Evolutionary conservation across 37 sponge, comb jelly and placozoan species (phyloP).

Genomic region (Hormiphora californensis): DNA sequence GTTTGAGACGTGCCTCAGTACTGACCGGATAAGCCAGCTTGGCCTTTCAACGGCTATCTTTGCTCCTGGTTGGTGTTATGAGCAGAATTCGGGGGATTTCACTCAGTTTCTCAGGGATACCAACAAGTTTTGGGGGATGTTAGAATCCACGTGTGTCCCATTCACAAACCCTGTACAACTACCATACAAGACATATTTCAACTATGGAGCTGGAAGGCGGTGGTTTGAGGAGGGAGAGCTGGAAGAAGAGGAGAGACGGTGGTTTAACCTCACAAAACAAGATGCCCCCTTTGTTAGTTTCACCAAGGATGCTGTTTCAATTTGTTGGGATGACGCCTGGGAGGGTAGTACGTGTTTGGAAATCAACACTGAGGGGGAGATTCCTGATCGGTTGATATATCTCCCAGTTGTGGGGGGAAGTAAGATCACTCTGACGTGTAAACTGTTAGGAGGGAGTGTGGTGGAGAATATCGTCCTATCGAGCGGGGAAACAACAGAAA

Average conservation of each 20-base stretch:
- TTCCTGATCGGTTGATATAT: background rate
- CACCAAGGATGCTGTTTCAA: background rate
- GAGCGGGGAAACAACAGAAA: no score
- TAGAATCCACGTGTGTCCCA: slow-evolving; percentile 53
- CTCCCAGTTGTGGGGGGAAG: no score
- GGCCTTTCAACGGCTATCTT: slow-evolving; percentile 86
- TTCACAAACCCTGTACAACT: no score
- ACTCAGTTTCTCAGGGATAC: slow-evolving; percentile 62
- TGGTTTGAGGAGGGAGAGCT: background rate
- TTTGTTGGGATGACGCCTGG: background rate
- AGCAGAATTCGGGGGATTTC: slow-evolving; percentile 69
- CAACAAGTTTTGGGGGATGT: slow-evolving; percentile 65
- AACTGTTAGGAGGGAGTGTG: no score
- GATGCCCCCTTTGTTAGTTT: background rate
- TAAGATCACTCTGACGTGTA: no score
- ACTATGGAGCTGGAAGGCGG: slow-evolving; percentile 13
- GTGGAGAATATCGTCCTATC: no score
- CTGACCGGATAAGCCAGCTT: slow-evolving; percentile 58
- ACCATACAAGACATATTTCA: background rate
- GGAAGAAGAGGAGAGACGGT: background rate
- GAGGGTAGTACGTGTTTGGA: slow-evolving; percentile 5
- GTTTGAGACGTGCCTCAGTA: background rate
- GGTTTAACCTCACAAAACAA: slow-evolving; percentile 23
- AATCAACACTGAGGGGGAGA: background rate
- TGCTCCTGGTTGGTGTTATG: slow-evolving; percentile 99